A percentile compares a stretch with the other conserved stretches of the same genome.
These are phyloP conservation scores for Typhlichthys eigenmanni DNA, from an alignment of 2,797 vertebrate genomes.

Conservation along the genomic window DNA sequence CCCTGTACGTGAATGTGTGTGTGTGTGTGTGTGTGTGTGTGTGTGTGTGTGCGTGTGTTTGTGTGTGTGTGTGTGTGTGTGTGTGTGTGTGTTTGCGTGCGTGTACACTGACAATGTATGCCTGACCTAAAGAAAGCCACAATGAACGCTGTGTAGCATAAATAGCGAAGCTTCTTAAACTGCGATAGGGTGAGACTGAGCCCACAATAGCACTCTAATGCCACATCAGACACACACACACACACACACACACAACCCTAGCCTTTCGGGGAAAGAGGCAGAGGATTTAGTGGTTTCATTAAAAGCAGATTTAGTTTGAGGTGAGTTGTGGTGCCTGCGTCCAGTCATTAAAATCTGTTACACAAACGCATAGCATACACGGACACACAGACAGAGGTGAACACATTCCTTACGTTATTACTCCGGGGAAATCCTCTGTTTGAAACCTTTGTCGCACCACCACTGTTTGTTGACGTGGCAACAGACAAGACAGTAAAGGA, in stretches of 20 bases:
- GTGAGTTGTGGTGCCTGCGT: constrained; percentile 52
- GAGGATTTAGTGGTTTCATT: constrained; percentile 71
- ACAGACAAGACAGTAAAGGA: constrained; percentile 1
- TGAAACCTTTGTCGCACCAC: background rate
- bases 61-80: constrained; percentile 38
- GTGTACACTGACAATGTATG: constrained; percentile 54
- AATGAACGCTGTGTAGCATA: constrained; percentile 63
- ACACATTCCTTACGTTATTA: background rate
- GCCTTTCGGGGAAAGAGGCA: background rate
- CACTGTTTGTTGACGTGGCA: constrained; percentile 24
- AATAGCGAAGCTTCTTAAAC: constrained; percentile 69
- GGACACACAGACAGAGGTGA: background rate
- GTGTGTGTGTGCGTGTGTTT: constrained; percentile 7
- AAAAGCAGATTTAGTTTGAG: constrained; percentile 67
- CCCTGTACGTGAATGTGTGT: constrained; percentile 32
- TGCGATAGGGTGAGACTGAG: constrained; percentile 67
- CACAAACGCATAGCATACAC: constrained; percentile 2
- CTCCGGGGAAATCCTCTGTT: too few species aligned
- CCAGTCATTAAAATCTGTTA: constrained; percentile 49
- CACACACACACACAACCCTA: constrained; percentile 16
- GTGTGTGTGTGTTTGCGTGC: constrained; percentile 22
- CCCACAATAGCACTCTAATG: constrained; percentile 73
- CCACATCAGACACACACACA: constrained; percentile 58
- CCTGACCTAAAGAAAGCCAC: constrained; percentile 63
- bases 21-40: constrained; percentile 11